These are phyloP conservation scores for Agapostemon virescens DNA, from an alignment of 2,888 invertebrate genomes.

Conservation along the genomic window DNA sequence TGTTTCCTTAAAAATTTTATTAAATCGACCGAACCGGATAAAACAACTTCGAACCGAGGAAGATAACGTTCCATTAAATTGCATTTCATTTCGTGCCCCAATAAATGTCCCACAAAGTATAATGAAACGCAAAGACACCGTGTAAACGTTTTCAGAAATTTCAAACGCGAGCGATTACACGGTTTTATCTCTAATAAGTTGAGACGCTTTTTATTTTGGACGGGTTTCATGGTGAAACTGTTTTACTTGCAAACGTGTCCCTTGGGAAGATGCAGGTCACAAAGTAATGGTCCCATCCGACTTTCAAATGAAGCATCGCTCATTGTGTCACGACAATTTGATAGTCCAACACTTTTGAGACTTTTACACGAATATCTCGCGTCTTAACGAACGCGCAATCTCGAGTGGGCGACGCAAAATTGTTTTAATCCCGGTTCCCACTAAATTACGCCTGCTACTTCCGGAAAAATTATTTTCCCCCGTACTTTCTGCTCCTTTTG, in stretches of 20 bases:
- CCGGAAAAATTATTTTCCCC: conserved; percentile 2
- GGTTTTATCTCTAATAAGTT: conserved; percentile 10
- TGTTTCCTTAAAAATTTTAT: background rate
- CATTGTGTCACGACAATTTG: conserved; percentile 26
- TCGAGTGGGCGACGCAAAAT: conserved; percentile 1
- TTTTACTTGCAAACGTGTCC: conserved; percentile 39
- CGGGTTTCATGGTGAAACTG: background rate
- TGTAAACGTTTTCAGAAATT: background rate
- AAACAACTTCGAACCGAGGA: background rate
- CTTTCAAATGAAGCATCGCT: conserved; percentile 49
- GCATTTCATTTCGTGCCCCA: no score
- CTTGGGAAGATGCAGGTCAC: conserved; percentile 23
- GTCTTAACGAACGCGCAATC: background rate
- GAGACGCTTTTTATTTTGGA: background rate
- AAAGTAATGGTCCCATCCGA: conserved; percentile 39
- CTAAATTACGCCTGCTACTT: background rate
- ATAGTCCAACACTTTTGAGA: conserved; percentile 20
- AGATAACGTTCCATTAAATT: background rate
- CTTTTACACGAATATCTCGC: conserved; percentile 6
- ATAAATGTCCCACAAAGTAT: background rate
- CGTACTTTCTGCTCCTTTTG: background rate
- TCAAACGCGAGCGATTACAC: background rate
- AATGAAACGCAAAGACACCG: background rate
- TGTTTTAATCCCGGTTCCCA: background rate
- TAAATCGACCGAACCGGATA: background rate